Evolutionary conservation across 2,113 vertebrate genomes (phyloP).

Genomic region (Nymphicus hollandicus): DNA sequence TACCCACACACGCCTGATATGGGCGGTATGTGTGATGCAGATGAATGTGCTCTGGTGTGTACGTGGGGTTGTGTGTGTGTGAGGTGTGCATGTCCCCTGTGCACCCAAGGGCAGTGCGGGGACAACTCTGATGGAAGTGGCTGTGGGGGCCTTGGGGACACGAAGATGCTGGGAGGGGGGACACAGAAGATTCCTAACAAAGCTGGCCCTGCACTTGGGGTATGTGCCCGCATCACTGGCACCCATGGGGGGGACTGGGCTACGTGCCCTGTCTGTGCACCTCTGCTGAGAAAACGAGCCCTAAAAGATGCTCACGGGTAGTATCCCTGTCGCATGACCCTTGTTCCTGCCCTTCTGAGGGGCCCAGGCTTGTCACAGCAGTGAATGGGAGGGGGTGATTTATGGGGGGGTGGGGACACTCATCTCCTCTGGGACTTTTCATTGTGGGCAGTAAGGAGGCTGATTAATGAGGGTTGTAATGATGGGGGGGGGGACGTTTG

Average conservation of each 20-base stretch:
- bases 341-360: background rate
- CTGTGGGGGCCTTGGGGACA: background rate
- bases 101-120: background rate
- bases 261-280: background rate
- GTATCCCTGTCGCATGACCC: background rate
- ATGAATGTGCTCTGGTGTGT: background rate
- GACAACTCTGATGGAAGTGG: background rate
- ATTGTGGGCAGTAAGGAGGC: background rate
- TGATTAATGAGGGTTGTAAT: background rate
- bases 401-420: background rate
- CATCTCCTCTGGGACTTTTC: background rate
- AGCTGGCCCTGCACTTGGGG: background rate
- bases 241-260: background rate
- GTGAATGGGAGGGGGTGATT: conserved; percentile 25
- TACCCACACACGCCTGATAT: accelerated
- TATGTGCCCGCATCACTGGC: background rate
- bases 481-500: background rate
- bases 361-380: background rate
- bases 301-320: background rate
- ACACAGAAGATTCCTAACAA: background rate
- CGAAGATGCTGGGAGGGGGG: background rate
- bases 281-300: background rate
- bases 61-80: accelerated
- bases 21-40: background rate
- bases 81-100: accelerated